Conservation (phyloP, 2,113 vertebrate species). For the Urocynchramus pylzowi region DNA sequence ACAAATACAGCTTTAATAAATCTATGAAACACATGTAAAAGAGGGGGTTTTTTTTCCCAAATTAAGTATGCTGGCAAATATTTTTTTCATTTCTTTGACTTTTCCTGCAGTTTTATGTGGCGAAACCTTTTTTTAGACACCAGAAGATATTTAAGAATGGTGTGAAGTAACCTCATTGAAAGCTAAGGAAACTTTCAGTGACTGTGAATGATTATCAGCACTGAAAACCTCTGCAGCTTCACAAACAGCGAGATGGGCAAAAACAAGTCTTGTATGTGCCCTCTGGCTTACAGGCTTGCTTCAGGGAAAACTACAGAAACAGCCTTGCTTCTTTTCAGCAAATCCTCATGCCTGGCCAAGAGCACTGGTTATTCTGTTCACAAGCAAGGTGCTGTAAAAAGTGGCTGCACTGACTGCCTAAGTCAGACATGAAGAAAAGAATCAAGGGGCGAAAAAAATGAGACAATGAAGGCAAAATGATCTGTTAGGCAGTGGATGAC, state of each 20-base stretch:
- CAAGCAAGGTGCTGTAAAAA: not conserved
- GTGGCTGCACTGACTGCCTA: not conserved
- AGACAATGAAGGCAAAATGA: not conserved
- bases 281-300: not conserved
- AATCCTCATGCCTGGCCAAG: not conserved
- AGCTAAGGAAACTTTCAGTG: not conserved
- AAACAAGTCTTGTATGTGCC: not conserved
- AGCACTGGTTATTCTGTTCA: not conserved
- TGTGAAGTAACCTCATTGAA: not conserved
- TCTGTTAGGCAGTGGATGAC: not conserved
- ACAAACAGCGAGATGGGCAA: not conserved
- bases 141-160: not conserved
- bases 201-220: not conserved
- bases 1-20: not conserved
- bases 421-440: not conserved
- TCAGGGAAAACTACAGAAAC: not conserved
- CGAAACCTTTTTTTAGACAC: not conserved
- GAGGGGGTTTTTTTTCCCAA: not conserved
- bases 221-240: not conserved
- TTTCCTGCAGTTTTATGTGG: not conserved
- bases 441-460: not conserved
- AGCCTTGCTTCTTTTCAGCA: not conserved
- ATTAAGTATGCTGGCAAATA: not conserved
- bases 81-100: not conserved
- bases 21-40: not conserved